These are phyloP conservation scores for Xyrichtys novacula DNA, from an alignment of 2,797 vertebrate genomes.

Conservation along the genomic window DNA sequence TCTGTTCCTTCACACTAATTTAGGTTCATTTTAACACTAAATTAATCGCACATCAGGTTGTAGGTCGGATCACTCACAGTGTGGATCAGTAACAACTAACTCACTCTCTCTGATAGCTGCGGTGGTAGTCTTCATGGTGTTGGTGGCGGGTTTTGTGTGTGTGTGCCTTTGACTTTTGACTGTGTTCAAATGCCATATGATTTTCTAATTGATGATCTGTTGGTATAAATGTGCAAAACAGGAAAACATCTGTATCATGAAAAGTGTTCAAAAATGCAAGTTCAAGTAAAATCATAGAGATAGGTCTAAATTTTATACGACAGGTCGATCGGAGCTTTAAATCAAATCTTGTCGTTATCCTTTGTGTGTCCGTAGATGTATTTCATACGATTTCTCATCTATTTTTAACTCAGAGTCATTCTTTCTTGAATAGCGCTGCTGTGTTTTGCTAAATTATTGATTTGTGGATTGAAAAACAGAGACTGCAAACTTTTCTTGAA, in stretches of 20 bases:
- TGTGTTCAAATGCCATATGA: conserved; percentile 25
- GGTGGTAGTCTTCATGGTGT: conserved; percentile 31
- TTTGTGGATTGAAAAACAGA: too few relatives aligned
- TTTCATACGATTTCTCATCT: too few relatives aligned
- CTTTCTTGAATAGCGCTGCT: background rate
- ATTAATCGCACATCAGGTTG: conserved; percentile 66
- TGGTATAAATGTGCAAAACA: conserved; percentile 12
- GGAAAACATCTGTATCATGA: conserved; percentile 78
- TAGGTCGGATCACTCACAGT: conserved; percentile 70
- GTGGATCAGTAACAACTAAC: conserved; percentile 84
- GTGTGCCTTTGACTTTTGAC: conserved; percentile 28
- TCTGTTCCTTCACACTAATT: conserved; percentile 82
- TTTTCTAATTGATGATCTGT: conserved; percentile 29
- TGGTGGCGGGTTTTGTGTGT: conserved; percentile 63
- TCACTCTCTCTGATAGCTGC: conserved; percentile 54
- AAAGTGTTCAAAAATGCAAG: conserved; percentile 5
- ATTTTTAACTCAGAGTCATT: background rate
- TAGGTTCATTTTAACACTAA: conserved; percentile 82
- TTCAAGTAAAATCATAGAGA: background rate
- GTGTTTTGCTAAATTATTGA: too few relatives aligned
- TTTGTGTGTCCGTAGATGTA: too few relatives aligned
- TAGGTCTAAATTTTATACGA: background rate
- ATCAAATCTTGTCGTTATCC: too few relatives aligned
- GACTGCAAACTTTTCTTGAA: too few relatives aligned
- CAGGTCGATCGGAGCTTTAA: too few relatives aligned